phyloP scores from a whole-genome alignment of 2,888 invertebrate genomes.

The Matsumyia berberina region DNA sequence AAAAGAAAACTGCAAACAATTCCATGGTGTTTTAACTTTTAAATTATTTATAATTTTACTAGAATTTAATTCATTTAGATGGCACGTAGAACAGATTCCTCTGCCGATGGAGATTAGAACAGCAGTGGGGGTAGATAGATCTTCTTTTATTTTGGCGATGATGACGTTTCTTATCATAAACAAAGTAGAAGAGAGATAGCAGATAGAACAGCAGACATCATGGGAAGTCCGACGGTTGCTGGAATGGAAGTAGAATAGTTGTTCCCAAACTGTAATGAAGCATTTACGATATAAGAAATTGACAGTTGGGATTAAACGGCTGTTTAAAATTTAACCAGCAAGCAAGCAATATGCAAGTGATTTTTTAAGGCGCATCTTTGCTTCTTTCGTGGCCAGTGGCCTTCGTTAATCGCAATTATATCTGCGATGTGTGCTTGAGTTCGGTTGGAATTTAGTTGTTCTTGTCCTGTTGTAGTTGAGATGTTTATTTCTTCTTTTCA shows the following conservation, averaged over 20 bases:
- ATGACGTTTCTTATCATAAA: conserved; percentile 73
- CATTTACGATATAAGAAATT: conserved; percentile 10
- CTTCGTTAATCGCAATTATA: too few relatives aligned
- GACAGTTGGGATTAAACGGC: conserved; percentile 6
- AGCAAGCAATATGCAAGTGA: too few relatives aligned
- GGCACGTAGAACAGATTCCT: conserved; percentile 42
- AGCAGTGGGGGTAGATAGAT: conserved; percentile 27
- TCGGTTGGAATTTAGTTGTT: too few relatives aligned
- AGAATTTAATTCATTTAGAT: conserved; percentile 23
- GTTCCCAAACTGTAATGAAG: conserved; percentile 29
- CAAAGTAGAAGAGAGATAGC: conserved; percentile 57
- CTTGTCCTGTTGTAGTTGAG: too few relatives aligned
- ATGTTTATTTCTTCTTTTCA: too few relatives aligned
- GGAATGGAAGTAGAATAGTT: conserved; percentile 10
- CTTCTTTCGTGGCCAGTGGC: too few relatives aligned
- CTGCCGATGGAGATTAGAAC: conserved; percentile 9
- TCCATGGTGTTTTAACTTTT: conserved; percentile 32
- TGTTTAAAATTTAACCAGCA: background rate
- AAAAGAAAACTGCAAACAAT: background rate
- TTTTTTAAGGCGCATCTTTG: too few relatives aligned
- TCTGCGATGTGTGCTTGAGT: too few relatives aligned
- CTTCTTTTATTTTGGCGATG: conserved; percentile 38
- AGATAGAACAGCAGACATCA: conserved; percentile 16
- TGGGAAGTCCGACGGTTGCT: conserved; percentile 30
- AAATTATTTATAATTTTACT: background rate